Base-by-base conservation (phyloP, 2,888 invertebrate species). In the Drosophila borealis region DNA sequence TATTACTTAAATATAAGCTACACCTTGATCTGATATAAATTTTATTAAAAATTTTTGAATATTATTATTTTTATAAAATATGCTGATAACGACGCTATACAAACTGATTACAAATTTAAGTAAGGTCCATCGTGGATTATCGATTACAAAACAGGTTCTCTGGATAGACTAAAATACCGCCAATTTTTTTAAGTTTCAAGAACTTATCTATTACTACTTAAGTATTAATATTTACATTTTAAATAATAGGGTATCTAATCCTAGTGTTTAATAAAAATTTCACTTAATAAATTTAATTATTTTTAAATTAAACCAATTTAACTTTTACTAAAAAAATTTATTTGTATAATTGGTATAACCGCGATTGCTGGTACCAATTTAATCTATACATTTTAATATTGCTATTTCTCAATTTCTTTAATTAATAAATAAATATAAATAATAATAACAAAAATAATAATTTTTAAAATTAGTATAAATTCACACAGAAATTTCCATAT, bases 81-180 rank as follows among this genome's bases (percentile, higher is more conserved):
- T 54, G 11, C 33, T 34, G 51, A 34, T 42, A 54, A 54, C n/a
- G 42, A 54, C 19, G 53, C n/a, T 34, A 42, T 34, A 34, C 19
- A 54, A 42, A 54, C 53, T 34, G 42, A 19, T 33, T 2, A 37
- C 34, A 56, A 64, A 55, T 14, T 75, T 82, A 88, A 89, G 88
- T 83, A 77, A 89, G 89, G 81, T 89, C 80, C 89, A 90, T 86
- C 93, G 93, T 94, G 94, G 94, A 94, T 80, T 94, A 95, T 95
- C 94, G 93, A 94, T 95, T 94, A 95, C 79, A 93, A 93, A 19
- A 19, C 2, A 19, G 19, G 19, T 19, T 19, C 94, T 94, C 94
- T 95, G 93, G 94, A 94, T 93, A 93, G 94, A 94, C 93, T 94
- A 94, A 94, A 94, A 94, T 94, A 94, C 94, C 94, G 95, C 94